These are phyloP conservation scores for honey bee (Apis mellifera) DNA, from an alignment of 1,140 invertebrate species.

Conservation along the genomic window Amel_HAv3.1 CM009935.2:9090501-9091000, in stretches of 20 bases:
- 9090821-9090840: neutral
- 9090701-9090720: slow-evolving; percentile 63
- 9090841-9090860: neutral
- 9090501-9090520: slow-evolving; percentile 33
- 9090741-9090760: slow-evolving; percentile 17
- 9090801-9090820: slow-evolving; percentile 49
- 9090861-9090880: too few relatives aligned
- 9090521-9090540: slow-evolving; percentile 32
- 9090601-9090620: neutral
- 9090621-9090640: neutral
- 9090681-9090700: slow-evolving; percentile 43
- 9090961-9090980: too few relatives aligned
- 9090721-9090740: slow-evolving; percentile 29
- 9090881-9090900: too few relatives aligned
- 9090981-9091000: too few relatives aligned
- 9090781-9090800: neutral
- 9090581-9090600: slow-evolving; percentile 26
- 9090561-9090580: slow-evolving; percentile 35
- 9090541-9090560: slow-evolving; percentile 17
- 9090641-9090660: neutral
- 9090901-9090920: neutral
- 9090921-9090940: neutral
- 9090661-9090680: neutral
- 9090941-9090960: too few relatives aligned
- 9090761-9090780: slow-evolving; percentile 35